Conservation (phyloP, 2,888 invertebrate species). For the Anagyrus pseudococci region DNA sequence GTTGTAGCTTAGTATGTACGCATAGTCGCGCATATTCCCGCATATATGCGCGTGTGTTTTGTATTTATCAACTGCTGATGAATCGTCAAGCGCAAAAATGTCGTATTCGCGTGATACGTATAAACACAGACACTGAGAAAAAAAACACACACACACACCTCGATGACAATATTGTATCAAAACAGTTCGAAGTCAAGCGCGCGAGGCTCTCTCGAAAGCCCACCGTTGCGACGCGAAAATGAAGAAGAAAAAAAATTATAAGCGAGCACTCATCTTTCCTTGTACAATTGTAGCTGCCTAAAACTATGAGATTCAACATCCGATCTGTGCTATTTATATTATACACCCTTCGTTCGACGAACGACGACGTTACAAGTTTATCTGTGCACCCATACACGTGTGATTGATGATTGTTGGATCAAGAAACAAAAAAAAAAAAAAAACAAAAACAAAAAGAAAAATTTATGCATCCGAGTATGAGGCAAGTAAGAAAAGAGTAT, state of each 20-base stretch:
- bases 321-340: too few relatives aligned
- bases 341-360: neutral
- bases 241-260: neutral
- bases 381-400: neutral
- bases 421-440: too few relatives aligned
- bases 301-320: neutral
- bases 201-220: too few relatives aligned
- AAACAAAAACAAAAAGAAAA: neutral
- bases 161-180: neutral
- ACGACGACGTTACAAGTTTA: neutral
- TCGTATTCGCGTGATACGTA: neutral
- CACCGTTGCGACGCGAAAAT: too few relatives aligned
- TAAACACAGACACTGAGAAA: too few relatives aligned
- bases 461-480: neutral
- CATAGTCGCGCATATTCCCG: neutral
- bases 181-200: conserved; percentile 45
- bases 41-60: neutral
- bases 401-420: too few relatives aligned
- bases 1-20: too few relatives aligned
- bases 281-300: neutral
- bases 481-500: neutral
- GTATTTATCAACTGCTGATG: neutral
- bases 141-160: too few relatives aligned
- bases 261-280: too few relatives aligned
- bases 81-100: neutral